A percentile compares a stretch with the other conserved stretches of the same genome.
These are phyloP conservation scores for Neuroscelio doddi DNA, from an alignment of 2,888 invertebrate species.

Conservation along the genomic window DNA sequence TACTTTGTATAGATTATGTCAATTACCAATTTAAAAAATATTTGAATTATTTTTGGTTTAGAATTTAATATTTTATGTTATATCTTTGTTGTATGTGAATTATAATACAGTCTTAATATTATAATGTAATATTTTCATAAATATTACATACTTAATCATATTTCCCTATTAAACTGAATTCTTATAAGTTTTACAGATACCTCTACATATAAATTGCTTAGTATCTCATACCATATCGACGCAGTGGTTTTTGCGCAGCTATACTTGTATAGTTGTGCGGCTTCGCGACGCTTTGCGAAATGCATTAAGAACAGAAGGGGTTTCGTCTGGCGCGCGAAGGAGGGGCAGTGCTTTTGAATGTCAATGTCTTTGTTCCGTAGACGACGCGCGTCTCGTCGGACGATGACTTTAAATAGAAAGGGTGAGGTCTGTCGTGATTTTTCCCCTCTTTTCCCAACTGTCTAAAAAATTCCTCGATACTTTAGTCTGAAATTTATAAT, in stretches of 20 bases:
- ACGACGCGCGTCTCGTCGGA: slow-evolving; percentile 30
- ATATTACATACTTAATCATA: too few species aligned
- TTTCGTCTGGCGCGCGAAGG: slow-evolving; percentile 58
- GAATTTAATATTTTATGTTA: too few species aligned
- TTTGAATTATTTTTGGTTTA: too few species aligned
- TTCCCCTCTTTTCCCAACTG: slow-evolving; percentile 3
- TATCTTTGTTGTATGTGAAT: too few species aligned
- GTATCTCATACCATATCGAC: slow-evolving; percentile 10
- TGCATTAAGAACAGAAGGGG: slow-evolving; percentile 46
- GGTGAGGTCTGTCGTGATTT: slow-evolving; percentile 13
- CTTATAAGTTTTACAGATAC: background rate
- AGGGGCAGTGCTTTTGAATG: slow-evolving; percentile 64
- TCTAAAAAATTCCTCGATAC: too few species aligned
- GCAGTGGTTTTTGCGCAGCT: slow-evolving; percentile 25
- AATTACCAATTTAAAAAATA: too few species aligned
- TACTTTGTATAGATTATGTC: too few species aligned
- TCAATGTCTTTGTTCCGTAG: slow-evolving; percentile 65
- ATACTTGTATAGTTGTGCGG: slow-evolving; percentile 26
- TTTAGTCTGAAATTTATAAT: too few species aligned
- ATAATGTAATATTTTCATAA: too few species aligned
- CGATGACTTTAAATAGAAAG: slow-evolving; percentile 16
- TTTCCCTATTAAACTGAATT: background rate
- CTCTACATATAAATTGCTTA: background rate
- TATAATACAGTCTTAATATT: too few species aligned
- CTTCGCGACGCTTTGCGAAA: slow-evolving; percentile 28